These are phyloP conservation scores for Guaruba guarouba DNA, from an alignment of 2,113 vertebrate species.

Conservation along the genomic window DNA sequence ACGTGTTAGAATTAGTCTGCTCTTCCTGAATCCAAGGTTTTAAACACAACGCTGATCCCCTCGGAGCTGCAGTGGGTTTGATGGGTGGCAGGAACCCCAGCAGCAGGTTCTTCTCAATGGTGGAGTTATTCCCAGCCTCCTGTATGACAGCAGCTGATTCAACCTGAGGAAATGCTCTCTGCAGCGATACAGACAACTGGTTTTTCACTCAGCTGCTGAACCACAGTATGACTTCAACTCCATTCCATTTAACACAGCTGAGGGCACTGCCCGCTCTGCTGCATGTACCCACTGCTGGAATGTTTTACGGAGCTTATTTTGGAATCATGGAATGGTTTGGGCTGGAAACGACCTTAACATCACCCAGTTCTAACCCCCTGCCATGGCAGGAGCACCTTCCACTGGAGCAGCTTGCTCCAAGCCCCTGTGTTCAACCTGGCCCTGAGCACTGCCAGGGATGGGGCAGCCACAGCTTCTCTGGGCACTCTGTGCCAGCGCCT, in stretches of 20 bases:
- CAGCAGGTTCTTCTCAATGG: not conserved
- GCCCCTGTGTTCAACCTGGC: not conserved
- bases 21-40: not conserved
- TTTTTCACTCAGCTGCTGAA: slow-evolving; percentile 5
- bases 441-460: too few species aligned
- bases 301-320: not conserved
- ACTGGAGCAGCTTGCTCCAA: not conserved
- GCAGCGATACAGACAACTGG: not conserved
- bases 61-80: not conserved
- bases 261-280: not conserved
- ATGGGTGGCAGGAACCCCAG: not conserved
- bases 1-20: not conserved
- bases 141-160: slow-evolving; percentile 8
- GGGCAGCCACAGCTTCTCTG: too few species aligned
- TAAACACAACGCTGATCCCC: not conserved
- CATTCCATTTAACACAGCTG: not conserved
- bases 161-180: not conserved
- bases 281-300: not conserved
- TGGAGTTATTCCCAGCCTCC: not conserved
- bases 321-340: not conserved
- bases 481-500: too few species aligned
- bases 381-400: not conserved
- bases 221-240: not conserved
- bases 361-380: not conserved
- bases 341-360: not conserved